Evolutionary conservation across 1,140 invertebrate genomes (phyloP).

Genomic region (Pseudomyrmex concolor): DNA sequence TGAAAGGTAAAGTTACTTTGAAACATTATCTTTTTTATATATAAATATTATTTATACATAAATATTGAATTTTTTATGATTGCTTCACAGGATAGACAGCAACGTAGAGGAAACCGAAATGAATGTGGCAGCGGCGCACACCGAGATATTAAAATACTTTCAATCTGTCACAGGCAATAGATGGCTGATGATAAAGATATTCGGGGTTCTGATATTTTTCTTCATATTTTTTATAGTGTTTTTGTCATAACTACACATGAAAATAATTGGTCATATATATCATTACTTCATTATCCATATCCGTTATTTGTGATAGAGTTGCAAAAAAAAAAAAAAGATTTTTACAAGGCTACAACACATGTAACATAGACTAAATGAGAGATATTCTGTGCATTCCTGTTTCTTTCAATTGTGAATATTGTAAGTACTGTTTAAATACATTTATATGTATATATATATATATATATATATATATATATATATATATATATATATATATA

Average conservation of each 20-base stretch:
- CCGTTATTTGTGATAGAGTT: constrained; percentile 64
- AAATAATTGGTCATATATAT: constrained; percentile 32
- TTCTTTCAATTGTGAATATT: constrained; percentile 69
- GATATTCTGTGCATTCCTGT: constrained; percentile 67
- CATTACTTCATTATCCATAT: constrained; percentile 60
- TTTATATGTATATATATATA: constrained; percentile 35
- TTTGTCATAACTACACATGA: constrained; percentile 88
- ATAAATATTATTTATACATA: background rate
- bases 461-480: constrained; percentile 4
- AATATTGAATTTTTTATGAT: constrained; percentile 33
- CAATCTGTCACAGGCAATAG: constrained; percentile 98
- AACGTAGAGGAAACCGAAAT: constrained; percentile 98
- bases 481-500: background rate
- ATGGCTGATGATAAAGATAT: constrained; percentile 99
- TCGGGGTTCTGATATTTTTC: constrained; percentile 99
- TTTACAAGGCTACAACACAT: constrained; percentile 63
- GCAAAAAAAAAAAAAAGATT: constrained; percentile 51
- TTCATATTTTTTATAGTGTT: constrained; percentile 99
- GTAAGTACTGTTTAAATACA: constrained; percentile 63
- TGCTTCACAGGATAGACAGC: constrained; percentile 93
- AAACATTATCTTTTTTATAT: background rate
- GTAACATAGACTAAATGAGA: constrained; percentile 51
- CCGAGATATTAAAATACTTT: constrained; percentile 99
- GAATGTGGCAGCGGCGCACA: constrained; percentile 98
- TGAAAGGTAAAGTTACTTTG: constrained; percentile 87